These are phyloP conservation scores for Eulemur albifrons DNA, from an alignment of 2,797 vertebrate species.

Conservation along the genomic window DNA sequence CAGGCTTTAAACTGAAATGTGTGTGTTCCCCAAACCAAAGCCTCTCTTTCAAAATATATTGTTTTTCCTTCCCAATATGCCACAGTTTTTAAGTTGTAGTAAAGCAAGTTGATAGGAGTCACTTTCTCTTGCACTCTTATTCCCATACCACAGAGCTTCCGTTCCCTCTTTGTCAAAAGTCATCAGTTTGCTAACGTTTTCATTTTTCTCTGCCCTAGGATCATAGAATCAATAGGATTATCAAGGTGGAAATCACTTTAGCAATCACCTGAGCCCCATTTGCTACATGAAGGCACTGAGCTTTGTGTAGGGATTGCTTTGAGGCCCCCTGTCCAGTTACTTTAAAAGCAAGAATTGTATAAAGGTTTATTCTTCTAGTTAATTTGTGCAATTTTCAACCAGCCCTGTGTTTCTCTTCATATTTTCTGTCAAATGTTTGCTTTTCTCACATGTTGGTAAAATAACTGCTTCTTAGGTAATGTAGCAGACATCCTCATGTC, in stretches of 20 bases:
- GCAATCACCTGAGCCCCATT: background rate
- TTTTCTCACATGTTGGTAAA: background rate
- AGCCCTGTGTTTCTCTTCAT: background rate
- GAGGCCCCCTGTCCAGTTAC: background rate
- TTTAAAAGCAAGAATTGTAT: background rate
- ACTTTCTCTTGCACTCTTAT: background rate
- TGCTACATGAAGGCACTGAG: background rate
- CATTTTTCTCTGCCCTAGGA: background rate
- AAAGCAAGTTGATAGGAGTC: background rate
- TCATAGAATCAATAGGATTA: background rate
- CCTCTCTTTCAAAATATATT: background rate
- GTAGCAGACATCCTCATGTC: no score
- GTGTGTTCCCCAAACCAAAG: slow-evolving; percentile 1
- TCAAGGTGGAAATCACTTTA: background rate
- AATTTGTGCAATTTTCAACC: background rate
- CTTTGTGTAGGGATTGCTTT: background rate
- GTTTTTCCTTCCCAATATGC: background rate
- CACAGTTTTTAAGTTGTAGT: background rate
- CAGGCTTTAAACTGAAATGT: background rate
- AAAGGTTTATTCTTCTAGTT: background rate
- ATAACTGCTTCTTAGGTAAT: background rate
- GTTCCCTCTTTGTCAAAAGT: background rate
- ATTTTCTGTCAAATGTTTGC: background rate
- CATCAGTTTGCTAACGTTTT: background rate
- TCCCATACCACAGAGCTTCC: background rate